Base-by-base conservation (phyloP, 2,113 vertebrate genomes). In the Macaca mulatta region DNA sequence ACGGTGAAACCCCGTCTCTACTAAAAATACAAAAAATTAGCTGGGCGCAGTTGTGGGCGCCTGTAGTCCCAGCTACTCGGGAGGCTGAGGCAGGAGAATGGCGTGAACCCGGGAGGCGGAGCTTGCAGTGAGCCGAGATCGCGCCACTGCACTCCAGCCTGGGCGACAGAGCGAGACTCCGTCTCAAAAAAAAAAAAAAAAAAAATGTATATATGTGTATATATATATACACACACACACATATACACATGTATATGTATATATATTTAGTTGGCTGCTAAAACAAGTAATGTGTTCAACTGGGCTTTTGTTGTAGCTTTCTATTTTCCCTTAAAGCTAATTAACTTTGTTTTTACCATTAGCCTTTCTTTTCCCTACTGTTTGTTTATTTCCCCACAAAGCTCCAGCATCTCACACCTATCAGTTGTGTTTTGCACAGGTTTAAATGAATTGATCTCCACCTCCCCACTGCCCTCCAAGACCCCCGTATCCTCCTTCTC, bases 41-140 rank as follows among this genome's bases (percentile, higher is more conserved):
- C 48, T 12, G 14, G 48, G 48, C 0, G 12, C 14, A 12, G 48
- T 50, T 3, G 12, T 0, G 0, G 12, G 48, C 3, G 1, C 48
- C 48, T 50, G 48, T 50, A 50, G 48, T 50, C 48, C 48, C 48
- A 50, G 48, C 48, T 50, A 50, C 48, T 50, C 13, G 3, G 48
- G 48, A 50, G 48, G 48, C 12, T 50, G 48, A 50, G 48, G 12
- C 48, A 50, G 48, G 48, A 50, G 48, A 50, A 50, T 50, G 48
- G 48, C 1, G 0, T 50, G 12, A 50, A 50, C 48, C 48, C 12
- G 12, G 48, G 12, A 50, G 48, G 48, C 3, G 12, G 48, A 50
- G 48, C 12, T 14, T 50, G 48, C 48, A 50, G 48, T 14, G 48
- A 14, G 48, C 48, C 13, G 12, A 50, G 48, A 50, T 50, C 48